These are phyloP conservation scores for Nycticryphes semicollaris DNA, from an alignment of 2,113 vertebrate species.

Conservation along the genomic window DNA sequence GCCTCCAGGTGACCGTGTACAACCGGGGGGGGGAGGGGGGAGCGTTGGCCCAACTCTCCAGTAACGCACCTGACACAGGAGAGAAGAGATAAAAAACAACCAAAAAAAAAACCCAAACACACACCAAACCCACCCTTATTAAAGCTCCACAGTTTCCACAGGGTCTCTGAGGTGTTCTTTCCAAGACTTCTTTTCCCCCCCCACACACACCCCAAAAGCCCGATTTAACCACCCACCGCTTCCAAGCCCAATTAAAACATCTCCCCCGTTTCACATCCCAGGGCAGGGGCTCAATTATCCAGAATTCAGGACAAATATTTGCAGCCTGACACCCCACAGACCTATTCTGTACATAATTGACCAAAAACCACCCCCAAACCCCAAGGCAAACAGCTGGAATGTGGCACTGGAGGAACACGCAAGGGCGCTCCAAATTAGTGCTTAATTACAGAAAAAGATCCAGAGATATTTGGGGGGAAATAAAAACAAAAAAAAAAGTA, in stretches of 20 bases:
- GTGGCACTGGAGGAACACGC: background rate
- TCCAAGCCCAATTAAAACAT: background rate
- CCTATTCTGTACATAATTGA: background rate
- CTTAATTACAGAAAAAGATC: too few relatives aligned
- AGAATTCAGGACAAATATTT: background rate
- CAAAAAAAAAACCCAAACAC: too few relatives aligned
- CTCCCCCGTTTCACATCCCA: background rate
- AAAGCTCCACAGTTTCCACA: background rate
- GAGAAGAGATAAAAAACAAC: too few relatives aligned
- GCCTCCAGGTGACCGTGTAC: constrained; percentile 63
- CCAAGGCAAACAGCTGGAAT: background rate
- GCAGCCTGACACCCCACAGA: background rate
- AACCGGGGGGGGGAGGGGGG: constrained; percentile 63
- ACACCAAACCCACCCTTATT: too few relatives aligned
- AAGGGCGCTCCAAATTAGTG: too few relatives aligned
- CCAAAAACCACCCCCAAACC: too few relatives aligned
- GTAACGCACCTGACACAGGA: constrained; percentile 68
- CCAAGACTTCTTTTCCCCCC: background rate
- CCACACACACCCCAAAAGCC: background rate
- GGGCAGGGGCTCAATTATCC: too few relatives aligned
- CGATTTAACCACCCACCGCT: background rate
- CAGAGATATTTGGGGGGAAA: too few relatives aligned
- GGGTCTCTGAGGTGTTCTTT: background rate
- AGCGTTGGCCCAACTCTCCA: constrained; percentile 20
- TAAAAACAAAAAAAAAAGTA: too few relatives aligned